Evolutionary conservation across 2,888 invertebrate genomes (phyloP).

Genomic region (Pogonocherus hispidulus): DNA sequence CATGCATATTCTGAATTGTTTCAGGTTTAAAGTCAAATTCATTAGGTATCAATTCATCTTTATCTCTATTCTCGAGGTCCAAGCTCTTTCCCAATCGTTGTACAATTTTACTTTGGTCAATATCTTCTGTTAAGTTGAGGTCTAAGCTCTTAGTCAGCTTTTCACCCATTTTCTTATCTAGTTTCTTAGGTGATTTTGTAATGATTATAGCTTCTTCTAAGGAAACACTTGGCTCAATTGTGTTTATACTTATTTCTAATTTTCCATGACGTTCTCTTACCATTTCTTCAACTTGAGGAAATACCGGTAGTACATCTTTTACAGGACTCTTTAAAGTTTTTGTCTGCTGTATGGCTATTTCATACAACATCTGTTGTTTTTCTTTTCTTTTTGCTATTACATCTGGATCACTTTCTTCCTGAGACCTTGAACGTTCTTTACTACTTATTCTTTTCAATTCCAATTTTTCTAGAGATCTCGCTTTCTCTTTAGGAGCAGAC

Average conservation of each 20-base stretch:
- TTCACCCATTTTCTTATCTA: conserved; percentile 72
- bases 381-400: conserved; percentile 78
- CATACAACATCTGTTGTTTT: conserved; percentile 82
- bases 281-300: conserved; percentile 81
- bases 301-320: conserved; percentile 79
- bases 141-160: conserved; percentile 76
- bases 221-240: conserved; percentile 67
- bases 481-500: conserved; percentile 73
- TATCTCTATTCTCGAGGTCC: conserved; percentile 64
- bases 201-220: conserved; percentile 81
- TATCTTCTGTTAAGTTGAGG: conserved; percentile 70
- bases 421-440: conserved; percentile 79
- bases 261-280: conserved; percentile 81
- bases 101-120: conserved; percentile 59
- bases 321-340: conserved; percentile 82
- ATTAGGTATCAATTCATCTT: conserved; percentile 54
- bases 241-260: conserved; percentile 81
- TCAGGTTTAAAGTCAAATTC: conserved; percentile 66
- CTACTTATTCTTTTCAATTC: conserved; percentile 73
- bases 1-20: conserved; percentile 52
- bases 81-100: conserved; percentile 67
- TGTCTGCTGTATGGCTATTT: conserved; percentile 82
- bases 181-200: conserved; percentile 81
- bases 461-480: conserved; percentile 78
- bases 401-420: conserved; percentile 81